Evolutionary conservation across 2,113 vertebrate species (phyloP).

Genomic region (Corythornis vintsioides): DNA sequence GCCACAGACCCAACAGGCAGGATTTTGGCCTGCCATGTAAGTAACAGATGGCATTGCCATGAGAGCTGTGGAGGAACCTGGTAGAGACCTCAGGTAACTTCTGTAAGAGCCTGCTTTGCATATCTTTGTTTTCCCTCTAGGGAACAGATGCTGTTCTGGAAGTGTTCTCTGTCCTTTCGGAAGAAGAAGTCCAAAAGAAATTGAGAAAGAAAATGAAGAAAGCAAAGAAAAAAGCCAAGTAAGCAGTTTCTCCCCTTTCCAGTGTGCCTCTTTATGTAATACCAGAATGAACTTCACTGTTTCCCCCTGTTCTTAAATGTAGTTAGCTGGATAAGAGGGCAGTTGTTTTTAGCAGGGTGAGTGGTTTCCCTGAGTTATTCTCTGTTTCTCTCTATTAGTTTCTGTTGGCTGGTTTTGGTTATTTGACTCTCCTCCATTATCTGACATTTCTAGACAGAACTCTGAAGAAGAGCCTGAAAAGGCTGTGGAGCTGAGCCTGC

Average conservation of each 20-base stretch:
- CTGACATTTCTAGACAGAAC: conserved; percentile 72
- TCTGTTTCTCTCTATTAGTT: not conserved
- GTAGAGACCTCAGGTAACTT: not conserved
- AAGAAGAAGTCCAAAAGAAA: conserved; percentile 84
- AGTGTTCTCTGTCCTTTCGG: conserved; percentile 87
- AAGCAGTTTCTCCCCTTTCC: not conserved
- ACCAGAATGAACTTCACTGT: not conserved
- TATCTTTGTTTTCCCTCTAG: conserved; percentile 60
- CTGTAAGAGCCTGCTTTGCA: not conserved
- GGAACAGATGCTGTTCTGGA: conserved; percentile 87
- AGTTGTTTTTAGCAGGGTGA: not conserved
- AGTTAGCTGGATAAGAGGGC: not conserved
- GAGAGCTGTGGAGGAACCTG: not conserved
- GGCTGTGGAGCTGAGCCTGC: conserved; percentile 71
- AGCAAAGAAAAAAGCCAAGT: conserved; percentile 90
- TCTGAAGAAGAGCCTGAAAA: conserved; percentile 68
- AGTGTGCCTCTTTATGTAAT: not conserved
- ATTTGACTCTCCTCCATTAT: not conserved
- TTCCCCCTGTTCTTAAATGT: not conserved
- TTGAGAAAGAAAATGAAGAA: conserved; percentile 89
- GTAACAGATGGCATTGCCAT: conserved; percentile 24
- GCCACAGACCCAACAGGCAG: conserved; percentile 79
- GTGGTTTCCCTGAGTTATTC: not conserved
- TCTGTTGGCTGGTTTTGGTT: not conserved
- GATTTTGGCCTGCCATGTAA: conserved; percentile 92